Evolutionary conservation across 2,113 vertebrate species (phyloP), one percentile per base, ranked within the genome.

Genomic region (Ceyx melanurus): DNA sequence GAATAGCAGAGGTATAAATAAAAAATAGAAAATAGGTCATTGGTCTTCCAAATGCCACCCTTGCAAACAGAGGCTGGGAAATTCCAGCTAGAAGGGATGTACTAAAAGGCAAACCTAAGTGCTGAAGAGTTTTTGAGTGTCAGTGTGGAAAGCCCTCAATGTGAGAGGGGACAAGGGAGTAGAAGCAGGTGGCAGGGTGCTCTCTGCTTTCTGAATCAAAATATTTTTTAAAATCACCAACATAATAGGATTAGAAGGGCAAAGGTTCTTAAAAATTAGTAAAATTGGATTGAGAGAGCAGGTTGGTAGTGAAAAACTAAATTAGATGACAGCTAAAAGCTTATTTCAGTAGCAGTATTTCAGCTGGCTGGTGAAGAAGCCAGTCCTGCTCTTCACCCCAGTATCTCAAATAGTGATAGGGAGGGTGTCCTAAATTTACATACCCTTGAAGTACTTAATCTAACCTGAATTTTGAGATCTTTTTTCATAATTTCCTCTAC

Each of bases 231-330:
- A 75, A 80, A 77, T 56, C 26, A 13, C 28, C 8, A 15, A 4
- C 70, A 4, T 85, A 87, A 92, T 64, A 46, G 82, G 67, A 88
- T 92, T 91, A 80, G 46, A 25, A 70, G 60, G 43, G 20, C 56
- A 90, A 48, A 91, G 78, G 73, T 74, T 76, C 75, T 77, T 77
- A 73, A 82, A 93, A 94, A 89, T 82, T 51, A 80, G 78, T 60
- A 28, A 70, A 91, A 91, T 93, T 82, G 82, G 89, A 89, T 92
- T 93, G 81, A 50, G 74, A 14, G 71, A 87, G 74, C 3, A 26
- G 58, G 37, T 33, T 84, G 70, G 64, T 56, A 85, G 64, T 40
- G 88, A 48, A 62, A 60, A 71, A 87, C 51, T 56, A n/a, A 92
- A 92, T 76, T 5, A 60, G 74, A 58, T 91, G 75, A 19, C 9